These are phyloP conservation scores for Iphiclides podalirius DNA, from an alignment of 2,888 invertebrate genomes.

Conservation along the genomic window DNA sequence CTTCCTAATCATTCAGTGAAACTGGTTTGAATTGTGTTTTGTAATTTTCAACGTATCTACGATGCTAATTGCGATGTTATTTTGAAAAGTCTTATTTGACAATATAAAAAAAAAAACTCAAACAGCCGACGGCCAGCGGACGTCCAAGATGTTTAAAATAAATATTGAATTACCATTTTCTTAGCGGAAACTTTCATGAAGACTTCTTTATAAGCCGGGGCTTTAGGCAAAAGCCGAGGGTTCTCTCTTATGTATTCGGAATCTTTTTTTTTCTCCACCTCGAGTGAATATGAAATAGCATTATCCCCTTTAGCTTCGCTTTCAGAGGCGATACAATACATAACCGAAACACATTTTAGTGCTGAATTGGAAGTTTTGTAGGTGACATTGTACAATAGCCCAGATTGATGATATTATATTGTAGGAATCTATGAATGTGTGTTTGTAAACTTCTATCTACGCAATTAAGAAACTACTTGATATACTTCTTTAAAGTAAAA, in stretches of 20 bases:
- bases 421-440: too few relatives aligned
- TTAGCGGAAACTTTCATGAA: slow-evolving; percentile 27
- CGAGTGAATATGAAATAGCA: slow-evolving; percentile 18
- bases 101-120: too few relatives aligned
- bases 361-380: slow-evolving; percentile 2
- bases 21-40: too few relatives aligned
- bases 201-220: slow-evolving; percentile 25
- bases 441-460: too few relatives aligned
- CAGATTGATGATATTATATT: too few relatives aligned
- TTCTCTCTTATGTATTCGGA: slow-evolving; percentile 5
- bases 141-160: slow-evolving; percentile 39
- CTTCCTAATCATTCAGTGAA: too few relatives aligned
- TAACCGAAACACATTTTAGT: slow-evolving; percentile 1
- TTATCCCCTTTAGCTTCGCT: slow-evolving; percentile 7
- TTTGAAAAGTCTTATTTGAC: too few relatives aligned
- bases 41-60: too few relatives aligned
- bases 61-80: too few relatives aligned
- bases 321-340: not conserved
- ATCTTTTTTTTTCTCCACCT: slow-evolving; percentile 10
- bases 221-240: slow-evolving; percentile 6
- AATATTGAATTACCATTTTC: slow-evolving; percentile 40
- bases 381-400: too few relatives aligned
- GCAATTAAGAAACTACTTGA: too few relatives aligned
- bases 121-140: slow-evolving; percentile 23
- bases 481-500: too few relatives aligned